phyloP scores from a whole-genome alignment of 1,140 invertebrate species.

The Venturia canescens region DNA sequence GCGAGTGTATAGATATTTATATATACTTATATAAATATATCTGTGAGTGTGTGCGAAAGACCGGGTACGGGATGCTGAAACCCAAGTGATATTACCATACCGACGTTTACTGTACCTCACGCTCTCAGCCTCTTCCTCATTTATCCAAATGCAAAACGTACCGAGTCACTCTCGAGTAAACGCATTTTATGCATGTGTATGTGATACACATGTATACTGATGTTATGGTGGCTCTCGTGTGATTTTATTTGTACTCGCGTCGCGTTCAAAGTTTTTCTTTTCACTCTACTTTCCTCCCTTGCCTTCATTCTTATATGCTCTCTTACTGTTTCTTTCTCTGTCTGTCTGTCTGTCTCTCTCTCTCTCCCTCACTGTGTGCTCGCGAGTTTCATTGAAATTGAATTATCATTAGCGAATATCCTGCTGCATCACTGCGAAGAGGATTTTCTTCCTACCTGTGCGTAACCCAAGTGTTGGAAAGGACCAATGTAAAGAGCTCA shows the following conservation, averaged over 20 bases:
- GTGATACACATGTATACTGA: background rate
- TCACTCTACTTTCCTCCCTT: background rate
- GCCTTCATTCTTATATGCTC: too few species aligned
- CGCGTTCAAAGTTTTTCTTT: background rate
- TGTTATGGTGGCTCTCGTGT: background rate
- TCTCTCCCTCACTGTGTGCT: constrained; percentile 44
- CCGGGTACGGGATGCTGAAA: constrained; percentile 27
- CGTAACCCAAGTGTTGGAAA: background rate
- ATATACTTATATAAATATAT: background rate
- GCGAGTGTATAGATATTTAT: background rate
- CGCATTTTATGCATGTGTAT: background rate
- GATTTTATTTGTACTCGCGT: background rate
- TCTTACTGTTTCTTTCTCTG: too few species aligned
- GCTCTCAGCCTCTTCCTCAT: constrained; percentile 32
- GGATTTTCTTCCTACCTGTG: background rate
- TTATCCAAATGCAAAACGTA: constrained; percentile 25
- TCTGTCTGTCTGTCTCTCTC: too few species aligned
- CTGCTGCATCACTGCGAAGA: background rate
- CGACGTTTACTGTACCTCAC: constrained; percentile 22
- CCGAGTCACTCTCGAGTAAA: constrained; percentile 14
- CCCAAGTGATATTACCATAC: constrained; percentile 32
- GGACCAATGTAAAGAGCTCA: background rate
- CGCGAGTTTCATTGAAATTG: constrained; percentile 31
- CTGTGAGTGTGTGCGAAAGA: constrained; percentile 9
- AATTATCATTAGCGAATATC: background rate